Evolutionary conservation across 2,113 vertebrate genomes (phyloP).

Genomic region (Arvicanthis niloticus): DNA sequence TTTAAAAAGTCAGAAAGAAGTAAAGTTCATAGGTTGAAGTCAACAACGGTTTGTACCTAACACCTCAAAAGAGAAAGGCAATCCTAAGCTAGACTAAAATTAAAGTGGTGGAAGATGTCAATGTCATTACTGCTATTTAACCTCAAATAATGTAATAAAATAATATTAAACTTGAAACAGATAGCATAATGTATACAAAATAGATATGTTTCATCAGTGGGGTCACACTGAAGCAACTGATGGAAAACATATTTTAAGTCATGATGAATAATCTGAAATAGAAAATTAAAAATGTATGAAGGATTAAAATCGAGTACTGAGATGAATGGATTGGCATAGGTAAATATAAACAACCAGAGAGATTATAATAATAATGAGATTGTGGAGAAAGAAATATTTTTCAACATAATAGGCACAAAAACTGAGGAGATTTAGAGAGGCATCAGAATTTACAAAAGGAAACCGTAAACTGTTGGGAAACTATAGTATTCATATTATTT

Average conservation of each 20-base stretch:
- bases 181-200: not conserved
- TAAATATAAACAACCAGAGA: not conserved
- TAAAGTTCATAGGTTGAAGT: not conserved
- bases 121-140: not conserved
- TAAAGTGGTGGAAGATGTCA: not conserved
- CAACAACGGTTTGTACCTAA: not conserved
- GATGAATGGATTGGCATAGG: not conserved
- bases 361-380: not conserved
- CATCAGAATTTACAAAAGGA: not conserved
- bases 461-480: not conserved
- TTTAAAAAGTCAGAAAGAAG: not conserved
- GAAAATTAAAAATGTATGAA: not conserved
- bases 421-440: not conserved
- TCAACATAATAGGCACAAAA: not conserved
- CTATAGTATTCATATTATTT: not conserved
- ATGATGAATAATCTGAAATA: not conserved
- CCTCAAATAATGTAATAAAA: not conserved
- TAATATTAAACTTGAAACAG: not conserved
- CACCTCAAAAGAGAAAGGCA: not conserved
- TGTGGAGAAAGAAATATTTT: not conserved
- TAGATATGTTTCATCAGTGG: not conserved
- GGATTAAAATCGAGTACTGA: not conserved
- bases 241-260: not conserved
- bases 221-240: not conserved
- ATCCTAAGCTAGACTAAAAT: not conserved